Evolutionary conservation across 2,888 invertebrate genomes (phyloP), one percentile per base, ranked within the genome.

Genomic region (Euspilapteryx auroguttella): DNA sequence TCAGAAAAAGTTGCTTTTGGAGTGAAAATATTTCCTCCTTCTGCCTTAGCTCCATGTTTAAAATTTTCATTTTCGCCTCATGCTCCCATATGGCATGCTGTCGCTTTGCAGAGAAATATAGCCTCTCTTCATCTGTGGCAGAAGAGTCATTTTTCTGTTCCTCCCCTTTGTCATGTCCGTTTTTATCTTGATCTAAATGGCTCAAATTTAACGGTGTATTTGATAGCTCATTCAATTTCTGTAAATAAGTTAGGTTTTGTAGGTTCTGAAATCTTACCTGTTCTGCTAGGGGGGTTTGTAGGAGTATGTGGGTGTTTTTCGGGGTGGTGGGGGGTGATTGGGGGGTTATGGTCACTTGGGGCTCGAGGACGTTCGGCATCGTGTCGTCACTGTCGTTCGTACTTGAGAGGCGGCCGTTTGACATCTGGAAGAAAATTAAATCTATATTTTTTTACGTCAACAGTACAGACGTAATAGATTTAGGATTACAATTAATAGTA

Each of bases 341-440:
- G 40, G 68, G 73, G 28, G 63, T 63, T 15, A 73, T 71, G 34
- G 64, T 62, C 9, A 73, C 69, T 21, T 73, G 71, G 35, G 71
- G 75, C 31, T 76, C 71, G 21, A 76, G 57, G 28, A 73, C 66
- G 47, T 77, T 77, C 24, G 64, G 55, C 49, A 62, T 65, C 46
- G 75, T 62, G 45, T 71, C 75, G 56, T 71, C 71, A 53, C 69
- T 71, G 52, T 71, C 71, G 64, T 71, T 73, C 61, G 76, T 66
- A 41, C 62, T 62, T 32, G 73, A 73, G 33, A 71, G 51, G 48
- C 75, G 71, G 33, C 75, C 76, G 61, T 71, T 77, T 35, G 73
- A 69, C 77, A 77, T 77, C 77, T 77, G 55, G 1, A 31, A 36
- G 6, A n/a, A n/a, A n/a, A n/a, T n/a, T n/a, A n/a, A n/a, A n/a